Base-by-base conservation (phyloP, 2,797 vertebrate species). In the Lycodopsis pacificus region DNA sequence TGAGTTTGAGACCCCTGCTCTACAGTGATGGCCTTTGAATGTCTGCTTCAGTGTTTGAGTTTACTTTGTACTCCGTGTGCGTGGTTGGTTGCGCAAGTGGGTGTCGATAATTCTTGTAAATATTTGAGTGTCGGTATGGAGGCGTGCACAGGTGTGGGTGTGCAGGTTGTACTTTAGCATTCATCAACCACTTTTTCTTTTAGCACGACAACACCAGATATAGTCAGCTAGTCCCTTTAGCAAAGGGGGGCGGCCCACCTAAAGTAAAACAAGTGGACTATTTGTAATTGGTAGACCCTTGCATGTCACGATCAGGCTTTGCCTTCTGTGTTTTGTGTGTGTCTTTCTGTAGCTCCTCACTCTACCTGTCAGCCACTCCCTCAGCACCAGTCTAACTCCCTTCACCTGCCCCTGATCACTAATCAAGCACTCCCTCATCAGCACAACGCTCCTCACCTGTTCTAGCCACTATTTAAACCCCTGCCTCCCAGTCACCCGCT, bases 61-160 rank as follows among this genome's bases (percentile, higher is more conserved):
- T 86, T 79, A 44, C 51, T 83, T 68, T 75, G 59, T 72, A 19
- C 62, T 76, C 7, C 27, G 15, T 76, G 65, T 58, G 66, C 73
- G 75, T 44, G 32, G 56, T 25, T 80, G 48, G 34, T 25, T 79
- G 70, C 19, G 63, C 7, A 25, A 30, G 72, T 79, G 56, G 51
- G 75, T 73, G 76, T 80, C 36, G 27, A 65, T 81, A 84, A 80
- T 40, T 67, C 3, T 11, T 82, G 70, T 74, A 58, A 65, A 72
- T 49, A 49, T 65, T 59, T 1, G 27, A 63, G 58, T 72, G 54
- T 58, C 1, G 13, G 63, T 78, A 30, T 38, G 56, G 65, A 79
- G 62, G 77, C 65, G 76, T 81, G 77, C 40, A 51, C 59, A 77
- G 61, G 44, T 84, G 88, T 84, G 40, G 81, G 79, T 70, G 76